Evolutionary conservation across 2,113 vertebrate genomes (phyloP).

Genomic region (Anser brachyrhynchus): DNA sequence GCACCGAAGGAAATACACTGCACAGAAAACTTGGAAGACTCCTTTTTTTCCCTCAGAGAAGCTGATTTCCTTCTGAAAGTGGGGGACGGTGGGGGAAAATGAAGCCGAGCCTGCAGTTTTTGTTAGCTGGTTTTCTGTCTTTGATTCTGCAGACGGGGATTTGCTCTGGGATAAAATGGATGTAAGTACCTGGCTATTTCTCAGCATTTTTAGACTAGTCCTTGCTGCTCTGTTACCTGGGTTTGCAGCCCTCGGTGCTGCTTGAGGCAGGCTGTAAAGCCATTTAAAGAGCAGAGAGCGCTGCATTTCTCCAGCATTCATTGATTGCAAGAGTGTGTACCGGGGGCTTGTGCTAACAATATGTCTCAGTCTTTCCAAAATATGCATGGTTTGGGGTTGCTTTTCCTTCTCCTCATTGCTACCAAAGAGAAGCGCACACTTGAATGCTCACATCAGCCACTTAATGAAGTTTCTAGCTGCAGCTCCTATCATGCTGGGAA

Average conservation of each 20-base stretch:
- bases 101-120: slow-evolving; percentile 73
- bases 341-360: slow-evolving; percentile 30
- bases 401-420: not conserved
- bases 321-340: slow-evolving; percentile 35
- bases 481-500: not conserved
- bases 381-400: not conserved
- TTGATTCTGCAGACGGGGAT: slow-evolving; percentile 87
- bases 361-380: slow-evolving; percentile 10
- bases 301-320: not conserved
- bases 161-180: slow-evolving; percentile 95
- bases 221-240: not conserved
- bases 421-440: slow-evolving; percentile 18
- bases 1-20: not conserved
- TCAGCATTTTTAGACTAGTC: not conserved
- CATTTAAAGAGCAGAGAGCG: not conserved
- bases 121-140: slow-evolving; percentile 82
- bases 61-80: not conserved
- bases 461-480: slow-evolving; percentile 16
- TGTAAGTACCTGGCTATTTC: slow-evolving; percentile 84
- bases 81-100: slow-evolving; percentile 45
- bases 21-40: not conserved
- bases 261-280: not conserved
- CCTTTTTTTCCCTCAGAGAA: not conserved
- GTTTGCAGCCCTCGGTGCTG: not conserved
- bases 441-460: not conserved